phyloP scores from a whole-genome alignment of 2,113 vertebrate genomes.

The Salvelinus fontinalis region DNA sequence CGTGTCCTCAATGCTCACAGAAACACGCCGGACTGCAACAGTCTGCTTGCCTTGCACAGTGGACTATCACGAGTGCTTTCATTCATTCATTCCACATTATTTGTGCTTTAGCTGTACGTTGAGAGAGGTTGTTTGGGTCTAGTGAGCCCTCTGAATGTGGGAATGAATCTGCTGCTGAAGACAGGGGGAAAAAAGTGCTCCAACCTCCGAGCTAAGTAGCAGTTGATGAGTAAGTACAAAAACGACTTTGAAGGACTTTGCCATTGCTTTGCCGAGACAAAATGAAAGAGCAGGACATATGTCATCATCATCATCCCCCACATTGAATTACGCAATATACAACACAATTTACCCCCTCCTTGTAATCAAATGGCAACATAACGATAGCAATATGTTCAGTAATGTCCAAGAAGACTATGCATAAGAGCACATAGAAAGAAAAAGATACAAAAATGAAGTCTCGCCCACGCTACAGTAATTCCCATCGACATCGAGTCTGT shows the following conservation, averaged over 20 bases:
- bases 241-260: constrained; percentile 43
- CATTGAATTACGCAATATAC: constrained; percentile 58
- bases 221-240: constrained; percentile 33
- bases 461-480: neutral
- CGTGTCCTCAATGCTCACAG: constrained; percentile 49
- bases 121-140: constrained; percentile 13
- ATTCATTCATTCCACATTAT: neutral
- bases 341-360: constrained; percentile 32
- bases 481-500: neutral
- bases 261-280: constrained; percentile 33
- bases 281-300: constrained; percentile 52
- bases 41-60: neutral
- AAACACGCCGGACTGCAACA: constrained; percentile 28
- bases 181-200: neutral
- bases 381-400: constrained; percentile 72
- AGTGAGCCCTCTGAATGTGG: constrained; percentile 15
- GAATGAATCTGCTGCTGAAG: constrained; percentile 23
- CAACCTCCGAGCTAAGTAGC: constrained; percentile 25
- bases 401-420: constrained; percentile 56
- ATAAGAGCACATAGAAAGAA: constrained; percentile 41
- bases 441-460: constrained; percentile 33
- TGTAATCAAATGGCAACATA: constrained; percentile 54
- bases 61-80: constrained; percentile 20
- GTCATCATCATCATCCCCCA: constrained; percentile 43
- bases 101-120: neutral